These are phyloP conservation scores for Zootermopsis nevadensis DNA, from an alignment of 2,888 invertebrate species.

Conservation along the genomic window DNA sequence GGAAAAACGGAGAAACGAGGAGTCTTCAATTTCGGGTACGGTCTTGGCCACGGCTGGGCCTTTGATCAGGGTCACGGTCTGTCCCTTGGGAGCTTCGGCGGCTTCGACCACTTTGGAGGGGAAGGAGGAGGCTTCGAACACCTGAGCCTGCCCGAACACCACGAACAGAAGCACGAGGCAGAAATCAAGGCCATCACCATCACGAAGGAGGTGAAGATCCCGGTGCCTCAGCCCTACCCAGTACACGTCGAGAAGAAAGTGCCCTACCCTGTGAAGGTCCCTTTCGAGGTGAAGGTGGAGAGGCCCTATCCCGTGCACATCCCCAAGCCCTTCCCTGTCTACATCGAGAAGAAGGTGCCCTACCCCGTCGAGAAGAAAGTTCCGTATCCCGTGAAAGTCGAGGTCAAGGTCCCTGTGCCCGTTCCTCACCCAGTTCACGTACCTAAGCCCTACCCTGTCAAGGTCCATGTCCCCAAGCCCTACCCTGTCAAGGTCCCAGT, in stretches of 20 bases:
- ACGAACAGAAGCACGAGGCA: constrained; percentile 38
- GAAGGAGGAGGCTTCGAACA: background rate
- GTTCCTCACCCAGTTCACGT: constrained; percentile 66
- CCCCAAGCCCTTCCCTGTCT: constrained; percentile 50
- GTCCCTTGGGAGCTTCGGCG: background rate
- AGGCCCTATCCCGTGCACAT: constrained; percentile 57
- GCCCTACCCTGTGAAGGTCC: constrained; percentile 57
- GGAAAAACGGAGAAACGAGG: constrained; percentile 34
- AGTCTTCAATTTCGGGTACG: constrained; percentile 7
- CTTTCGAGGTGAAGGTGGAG: constrained; percentile 48
- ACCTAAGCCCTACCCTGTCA: constrained; percentile 57
- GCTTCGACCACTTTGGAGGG: background rate
- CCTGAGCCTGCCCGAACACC: background rate
- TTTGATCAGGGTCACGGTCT: background rate
- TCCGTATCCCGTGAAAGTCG: constrained; percentile 60
- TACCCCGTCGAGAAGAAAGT: constrained; percentile 63
- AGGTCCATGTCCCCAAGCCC: constrained; percentile 35
- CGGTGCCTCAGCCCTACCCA: constrained; percentile 61
- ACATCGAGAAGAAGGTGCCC: constrained; percentile 55
- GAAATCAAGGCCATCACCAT: constrained; percentile 48
- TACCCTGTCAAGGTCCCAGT: constrained; percentile 38
- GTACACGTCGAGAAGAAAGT: constrained; percentile 59
- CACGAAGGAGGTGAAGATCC: constrained; percentile 49
- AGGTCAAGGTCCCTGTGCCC: constrained; percentile 69
- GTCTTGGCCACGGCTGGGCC: background rate